phyloP scores from a whole-genome alignment of 2,888 invertebrate genomes.

The Drosophila rubida region DNA sequence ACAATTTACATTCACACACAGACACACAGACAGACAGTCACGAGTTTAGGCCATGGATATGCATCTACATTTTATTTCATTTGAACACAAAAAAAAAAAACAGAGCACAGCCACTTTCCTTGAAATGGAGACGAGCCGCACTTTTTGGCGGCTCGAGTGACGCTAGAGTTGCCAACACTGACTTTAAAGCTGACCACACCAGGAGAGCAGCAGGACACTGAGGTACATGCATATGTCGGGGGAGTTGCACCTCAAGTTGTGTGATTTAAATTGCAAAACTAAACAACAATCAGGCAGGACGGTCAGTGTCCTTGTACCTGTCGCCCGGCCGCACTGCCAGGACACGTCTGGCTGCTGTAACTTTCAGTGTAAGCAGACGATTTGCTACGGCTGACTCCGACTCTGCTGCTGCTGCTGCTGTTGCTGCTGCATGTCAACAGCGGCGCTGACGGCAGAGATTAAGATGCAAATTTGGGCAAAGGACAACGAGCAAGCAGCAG shows the following conservation, averaged over 20 bases:
- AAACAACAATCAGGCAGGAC: conserved; percentile 71
- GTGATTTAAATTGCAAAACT: conserved; percentile 78
- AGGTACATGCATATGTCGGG: conserved; percentile 36
- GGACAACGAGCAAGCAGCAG: conserved; percentile 29
- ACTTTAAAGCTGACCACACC: conserved; percentile 45
- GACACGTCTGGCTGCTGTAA: conserved; percentile 24
- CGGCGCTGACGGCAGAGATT: conserved; percentile 77
- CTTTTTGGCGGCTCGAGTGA: conserved; percentile 34
- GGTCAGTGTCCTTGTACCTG: conserved; percentile 27
- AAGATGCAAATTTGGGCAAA: conserved; percentile 72
- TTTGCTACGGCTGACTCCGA: conserved; percentile 44
- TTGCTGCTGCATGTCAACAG: conserved; percentile 64
- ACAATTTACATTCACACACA: conserved; percentile 73
- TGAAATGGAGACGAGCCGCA: conserved; percentile 1
- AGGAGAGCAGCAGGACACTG: neutral
- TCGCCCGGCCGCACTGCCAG: neutral
- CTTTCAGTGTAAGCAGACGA: conserved; percentile 61
- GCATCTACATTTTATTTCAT: conserved; percentile 75
- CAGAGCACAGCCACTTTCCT: conserved; percentile 30
- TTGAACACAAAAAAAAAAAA: conserved; percentile 42
- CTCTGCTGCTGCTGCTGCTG: conserved; percentile 29
- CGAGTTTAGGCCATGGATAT: conserved; percentile 57
- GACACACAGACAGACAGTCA: conserved; percentile 13
- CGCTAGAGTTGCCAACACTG: conserved; percentile 12
- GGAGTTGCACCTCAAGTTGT: conserved; percentile 63